Percentiles rank a stretch among this genome's conserved stretches.
Conservation (phyloP, 1,140 invertebrate genomes). For the Chironomus tepperi region DNA sequence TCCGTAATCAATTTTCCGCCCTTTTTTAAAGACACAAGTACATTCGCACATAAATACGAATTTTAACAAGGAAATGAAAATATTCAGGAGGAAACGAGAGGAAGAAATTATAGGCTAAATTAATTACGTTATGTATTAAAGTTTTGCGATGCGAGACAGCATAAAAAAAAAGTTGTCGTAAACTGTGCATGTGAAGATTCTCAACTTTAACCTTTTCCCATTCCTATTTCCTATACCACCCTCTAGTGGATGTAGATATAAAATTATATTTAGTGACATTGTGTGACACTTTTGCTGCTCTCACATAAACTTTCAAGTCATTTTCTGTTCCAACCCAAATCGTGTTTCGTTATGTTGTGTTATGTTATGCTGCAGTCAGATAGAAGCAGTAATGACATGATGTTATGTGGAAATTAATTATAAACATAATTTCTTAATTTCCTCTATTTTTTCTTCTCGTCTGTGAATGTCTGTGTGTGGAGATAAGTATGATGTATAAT, state of each 20-base stretch:
- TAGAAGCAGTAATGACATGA: neutral
- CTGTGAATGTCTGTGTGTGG: no score
- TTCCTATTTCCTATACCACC: no score
- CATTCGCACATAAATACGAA: no score
- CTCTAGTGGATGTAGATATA: no score
- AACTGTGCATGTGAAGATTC: neutral
- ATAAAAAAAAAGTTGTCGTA: neutral
- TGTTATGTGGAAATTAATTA: slow-evolving; percentile 18
- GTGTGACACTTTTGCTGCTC: neutral
- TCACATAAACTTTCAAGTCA: neutral
- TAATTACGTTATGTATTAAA: neutral
- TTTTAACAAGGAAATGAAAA: no score
- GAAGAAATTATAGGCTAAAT: slow-evolving; percentile 1
- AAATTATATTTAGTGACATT: neutral
- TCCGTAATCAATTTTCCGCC: no score
- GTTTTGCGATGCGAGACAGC: neutral
- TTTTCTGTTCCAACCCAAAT: slow-evolving; percentile 6
- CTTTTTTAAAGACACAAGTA: no score
- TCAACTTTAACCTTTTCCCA: neutral
- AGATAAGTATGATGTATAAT: no score
- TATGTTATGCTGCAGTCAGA: neutral
- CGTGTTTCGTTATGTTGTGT: neutral
- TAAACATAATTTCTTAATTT: slow-evolving; percentile 24
- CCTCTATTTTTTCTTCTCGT: neutral
- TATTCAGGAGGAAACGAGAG: neutral